These are phyloP conservation scores for Ctenoplectra terminalis DNA, from an alignment of 1,140 invertebrate genomes.

Conservation along the genomic window DNA sequence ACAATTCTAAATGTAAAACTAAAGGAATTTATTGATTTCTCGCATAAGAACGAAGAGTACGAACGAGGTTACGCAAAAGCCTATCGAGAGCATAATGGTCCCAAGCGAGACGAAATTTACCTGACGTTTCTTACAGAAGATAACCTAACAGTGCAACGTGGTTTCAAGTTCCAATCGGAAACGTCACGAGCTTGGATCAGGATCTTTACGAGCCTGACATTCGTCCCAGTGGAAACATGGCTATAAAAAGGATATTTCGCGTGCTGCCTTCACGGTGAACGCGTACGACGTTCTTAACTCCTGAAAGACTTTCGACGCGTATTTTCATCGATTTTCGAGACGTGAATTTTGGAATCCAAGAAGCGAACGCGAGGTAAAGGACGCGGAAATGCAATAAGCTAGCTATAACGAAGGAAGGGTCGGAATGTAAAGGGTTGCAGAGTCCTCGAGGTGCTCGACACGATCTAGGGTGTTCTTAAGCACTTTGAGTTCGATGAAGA, in stretches of 20 bases:
- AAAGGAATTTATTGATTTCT: too few species aligned
- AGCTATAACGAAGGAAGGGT: slow-evolving; percentile 16
- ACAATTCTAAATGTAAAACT: too few species aligned
- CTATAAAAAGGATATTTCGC: slow-evolving; percentile 8
- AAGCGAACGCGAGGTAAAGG: too few species aligned
- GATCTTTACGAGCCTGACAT: slow-evolving; percentile 1
- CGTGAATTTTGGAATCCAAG: too few species aligned
- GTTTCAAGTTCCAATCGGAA: background rate
- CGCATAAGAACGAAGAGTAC: too few species aligned
- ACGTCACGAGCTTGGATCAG: background rate
- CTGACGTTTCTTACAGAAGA: background rate
- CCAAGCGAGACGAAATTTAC: background rate
- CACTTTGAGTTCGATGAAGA: background rate
- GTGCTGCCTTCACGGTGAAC: background rate
- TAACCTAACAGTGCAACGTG: background rate
- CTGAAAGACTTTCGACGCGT: too few species aligned
- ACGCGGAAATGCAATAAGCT: background rate
- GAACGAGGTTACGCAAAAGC: too few species aligned
- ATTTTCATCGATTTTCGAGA: too few species aligned
- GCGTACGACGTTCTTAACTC: background rate
- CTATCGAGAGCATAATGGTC: too few species aligned
- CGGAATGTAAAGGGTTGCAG: background rate
- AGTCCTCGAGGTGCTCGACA: slow-evolving; percentile 5
- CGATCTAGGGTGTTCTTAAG: background rate
- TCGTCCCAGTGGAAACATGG: background rate